Conservation (phyloP, 1,140 invertebrate species). For the Mercenaria mercenaria region DNA sequence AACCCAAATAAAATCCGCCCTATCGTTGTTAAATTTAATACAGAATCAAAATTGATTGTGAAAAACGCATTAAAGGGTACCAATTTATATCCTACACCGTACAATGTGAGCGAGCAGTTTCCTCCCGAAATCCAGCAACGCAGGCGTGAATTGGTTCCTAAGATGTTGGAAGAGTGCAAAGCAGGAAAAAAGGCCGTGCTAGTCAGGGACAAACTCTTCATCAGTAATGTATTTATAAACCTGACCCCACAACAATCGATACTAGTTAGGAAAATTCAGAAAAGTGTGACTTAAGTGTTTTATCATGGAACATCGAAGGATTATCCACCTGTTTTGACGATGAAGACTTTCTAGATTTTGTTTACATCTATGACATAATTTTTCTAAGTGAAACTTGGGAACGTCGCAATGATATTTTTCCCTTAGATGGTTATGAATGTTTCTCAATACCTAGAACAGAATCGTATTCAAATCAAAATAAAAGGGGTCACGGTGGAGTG, state of each 20-base stretch:
- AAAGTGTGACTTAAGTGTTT: not conserved
- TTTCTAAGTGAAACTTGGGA: constrained; percentile 13
- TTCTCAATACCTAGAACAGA: not conserved
- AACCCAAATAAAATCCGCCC: not conserved
- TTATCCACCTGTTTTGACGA: constrained; percentile 4
- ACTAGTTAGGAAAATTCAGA: not conserved
- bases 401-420: not conserved
- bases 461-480: too few species aligned
- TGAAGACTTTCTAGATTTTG: not conserved
- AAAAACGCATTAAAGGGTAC: not conserved
- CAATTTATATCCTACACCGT: not conserved
- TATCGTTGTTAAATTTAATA: not conserved
- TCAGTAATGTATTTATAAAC: not conserved
- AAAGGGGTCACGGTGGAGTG: not conserved
- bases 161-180: not conserved
- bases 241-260: not conserved
- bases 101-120: not conserved
- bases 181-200: not conserved
- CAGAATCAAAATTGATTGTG: not conserved
- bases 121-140: not conserved
- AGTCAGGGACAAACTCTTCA: not conserved
- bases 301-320: constrained; percentile 12
- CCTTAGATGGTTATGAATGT: constrained; percentile 6
- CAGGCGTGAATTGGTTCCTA: not conserved
- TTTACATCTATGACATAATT: not conserved